These are phyloP conservation scores for Uloborus diversus DNA, from an alignment of 1,140 invertebrate genomes.

Conservation along the genomic window DNA sequence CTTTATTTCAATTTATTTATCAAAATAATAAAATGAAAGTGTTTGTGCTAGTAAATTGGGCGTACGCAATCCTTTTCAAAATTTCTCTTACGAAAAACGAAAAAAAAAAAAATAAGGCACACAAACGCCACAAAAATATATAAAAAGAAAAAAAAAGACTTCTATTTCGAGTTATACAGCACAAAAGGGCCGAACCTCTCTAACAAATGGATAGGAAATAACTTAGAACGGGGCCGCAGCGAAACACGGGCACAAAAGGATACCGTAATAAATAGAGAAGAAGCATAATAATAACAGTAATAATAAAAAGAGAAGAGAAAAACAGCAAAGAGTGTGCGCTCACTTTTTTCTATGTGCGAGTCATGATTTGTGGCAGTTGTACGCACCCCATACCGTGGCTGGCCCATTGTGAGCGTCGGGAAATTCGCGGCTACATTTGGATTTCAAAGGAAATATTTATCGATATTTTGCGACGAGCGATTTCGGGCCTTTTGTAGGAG, in stretches of 20 bases:
- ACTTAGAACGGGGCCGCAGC: constrained; percentile 14
- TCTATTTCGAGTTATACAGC: constrained; percentile 35
- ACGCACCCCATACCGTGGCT: constrained; percentile 26
- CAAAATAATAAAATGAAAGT: constrained; percentile 27
- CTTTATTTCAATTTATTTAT: too few species aligned
- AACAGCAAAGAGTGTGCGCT: background rate
- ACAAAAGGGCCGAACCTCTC: constrained; percentile 21
- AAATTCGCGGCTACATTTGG: constrained; percentile 35
- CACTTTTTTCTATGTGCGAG: constrained; percentile 23
- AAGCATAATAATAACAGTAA: constrained; percentile 59
- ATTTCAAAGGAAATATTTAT: constrained; percentile 51
- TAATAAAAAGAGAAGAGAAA: background rate
- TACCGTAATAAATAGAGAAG: constrained; percentile 39
- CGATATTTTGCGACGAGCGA: constrained; percentile 38
- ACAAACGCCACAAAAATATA: background rate
- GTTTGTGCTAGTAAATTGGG: constrained; percentile 27
- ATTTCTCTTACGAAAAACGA: background rate
- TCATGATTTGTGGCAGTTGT: constrained; percentile 31
- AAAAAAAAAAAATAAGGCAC: constrained; percentile 7
- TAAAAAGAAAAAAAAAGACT: constrained; percentile 9
- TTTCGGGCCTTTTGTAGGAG: constrained; percentile 24
- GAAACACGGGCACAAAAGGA: constrained; percentile 26
- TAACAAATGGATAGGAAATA: constrained; percentile 44
- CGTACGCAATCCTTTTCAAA: constrained; percentile 2
- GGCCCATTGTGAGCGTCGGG: constrained; percentile 7